These are phyloP conservation scores for Dipodomys stephensi DNA, from an alignment of 2,113 vertebrate species.

Conservation along the genomic window DNA sequence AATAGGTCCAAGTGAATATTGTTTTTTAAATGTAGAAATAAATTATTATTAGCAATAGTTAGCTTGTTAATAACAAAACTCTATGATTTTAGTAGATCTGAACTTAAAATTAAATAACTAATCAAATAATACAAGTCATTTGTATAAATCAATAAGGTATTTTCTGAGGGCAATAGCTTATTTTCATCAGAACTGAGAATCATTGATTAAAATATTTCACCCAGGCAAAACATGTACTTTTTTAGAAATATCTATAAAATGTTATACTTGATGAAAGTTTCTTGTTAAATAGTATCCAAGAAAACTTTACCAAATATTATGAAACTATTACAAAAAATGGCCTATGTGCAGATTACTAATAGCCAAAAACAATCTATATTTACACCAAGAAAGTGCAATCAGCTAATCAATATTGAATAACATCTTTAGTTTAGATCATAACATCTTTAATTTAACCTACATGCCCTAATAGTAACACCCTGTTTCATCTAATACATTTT, in stretches of 20 bases:
- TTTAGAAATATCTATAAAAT: not conserved
- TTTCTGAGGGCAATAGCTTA: slow-evolving; percentile 27
- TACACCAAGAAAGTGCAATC: not conserved
- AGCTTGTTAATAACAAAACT: not conserved
- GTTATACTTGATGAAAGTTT: slow-evolving; percentile 5
- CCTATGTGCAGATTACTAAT: not conserved
- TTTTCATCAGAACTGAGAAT: slow-evolving; percentile 52
- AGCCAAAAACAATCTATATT: not conserved
- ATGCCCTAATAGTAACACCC: not conserved
- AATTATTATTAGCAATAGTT: slow-evolving; percentile 50
- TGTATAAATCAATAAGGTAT: slow-evolving; percentile 69
- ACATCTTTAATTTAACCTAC: not conserved
- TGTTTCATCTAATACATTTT: not conserved
- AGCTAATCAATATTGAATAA: not conserved
- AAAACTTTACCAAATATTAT: not conserved
- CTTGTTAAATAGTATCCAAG: not conserved
- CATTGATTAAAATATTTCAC: slow-evolving; percentile 9
- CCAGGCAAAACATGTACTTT: accelerated
- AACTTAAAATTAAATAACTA: slow-evolving; percentile 73
- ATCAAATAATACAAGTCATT: slow-evolving; percentile 64
- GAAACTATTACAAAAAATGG: not conserved
- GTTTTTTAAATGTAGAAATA: slow-evolving; percentile 61
- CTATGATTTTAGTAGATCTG: slow-evolving; percentile 41
- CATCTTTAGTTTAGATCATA: too few relatives aligned
- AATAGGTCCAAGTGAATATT: slow-evolving; percentile 65